These are phyloP conservation scores for Rotaria socialis DNA, from an alignment of 2,888 invertebrate species.

Conservation along the genomic window DNA sequence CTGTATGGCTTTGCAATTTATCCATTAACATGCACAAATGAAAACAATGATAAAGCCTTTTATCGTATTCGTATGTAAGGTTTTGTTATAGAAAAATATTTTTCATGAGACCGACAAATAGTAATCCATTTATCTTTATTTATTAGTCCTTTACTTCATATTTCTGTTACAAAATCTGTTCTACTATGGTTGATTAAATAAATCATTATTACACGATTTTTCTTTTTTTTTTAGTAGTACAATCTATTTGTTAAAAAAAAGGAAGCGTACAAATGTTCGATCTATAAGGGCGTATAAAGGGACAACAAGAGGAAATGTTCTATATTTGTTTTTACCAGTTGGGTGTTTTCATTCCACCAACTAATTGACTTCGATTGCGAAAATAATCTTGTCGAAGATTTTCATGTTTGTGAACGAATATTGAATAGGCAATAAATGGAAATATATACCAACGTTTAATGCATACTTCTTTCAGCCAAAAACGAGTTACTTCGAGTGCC, in stretches of 20 bases:
- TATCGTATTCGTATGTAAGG: too few species aligned
- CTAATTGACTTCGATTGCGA: slow-evolving; percentile 35
- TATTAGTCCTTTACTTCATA: too few species aligned
- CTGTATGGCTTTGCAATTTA: too few species aligned
- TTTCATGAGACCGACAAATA: too few species aligned
- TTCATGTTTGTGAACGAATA: slow-evolving; percentile 7
- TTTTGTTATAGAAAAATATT: too few species aligned
- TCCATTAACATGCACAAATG: too few species aligned
- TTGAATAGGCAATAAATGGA: not conserved
- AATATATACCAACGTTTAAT: slow-evolving; percentile 29
- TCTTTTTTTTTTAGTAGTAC: too few species aligned
- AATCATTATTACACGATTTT: too few species aligned
- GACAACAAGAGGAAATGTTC: not conserved
- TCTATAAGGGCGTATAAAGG: not conserved
- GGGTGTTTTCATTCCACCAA: slow-evolving; percentile 20
- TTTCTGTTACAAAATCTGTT: too few species aligned
- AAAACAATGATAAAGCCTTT: too few species aligned
- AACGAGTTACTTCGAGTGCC: slow-evolving; percentile 21
- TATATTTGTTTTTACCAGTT: not conserved
- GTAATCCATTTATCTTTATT: too few species aligned
- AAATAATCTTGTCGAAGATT: slow-evolving; percentile 38
- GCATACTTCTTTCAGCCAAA: not conserved
- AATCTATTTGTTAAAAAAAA: not conserved
- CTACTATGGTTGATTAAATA: too few species aligned
- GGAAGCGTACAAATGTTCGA: not conserved